Conservation (phyloP, 2,888 invertebrate species). For the Sphinx pinastri region DNA sequence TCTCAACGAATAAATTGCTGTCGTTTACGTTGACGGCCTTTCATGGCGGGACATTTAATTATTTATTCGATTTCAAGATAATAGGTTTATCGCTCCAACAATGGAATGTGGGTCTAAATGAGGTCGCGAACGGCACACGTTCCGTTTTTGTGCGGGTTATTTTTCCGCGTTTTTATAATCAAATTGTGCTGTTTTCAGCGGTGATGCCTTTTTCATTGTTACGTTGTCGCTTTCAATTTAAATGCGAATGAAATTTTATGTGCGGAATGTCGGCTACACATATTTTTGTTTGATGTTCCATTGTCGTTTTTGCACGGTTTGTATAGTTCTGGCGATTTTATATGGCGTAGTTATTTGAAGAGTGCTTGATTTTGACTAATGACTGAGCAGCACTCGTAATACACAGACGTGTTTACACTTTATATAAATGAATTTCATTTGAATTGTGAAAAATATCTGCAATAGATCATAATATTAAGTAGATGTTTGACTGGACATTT, state of each 20-base stretch:
- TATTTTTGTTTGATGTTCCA: background rate
- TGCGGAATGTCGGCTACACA: background rate
- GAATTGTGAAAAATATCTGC: too few species aligned
- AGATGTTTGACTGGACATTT: too few species aligned
- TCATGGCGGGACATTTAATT: constrained; percentile 45
- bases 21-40: background rate
- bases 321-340: too few species aligned
- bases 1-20: background rate
- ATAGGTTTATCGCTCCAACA: constrained; percentile 53
- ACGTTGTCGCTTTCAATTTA: constrained; percentile 10
- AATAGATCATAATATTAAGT: too few species aligned
- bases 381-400: too few species aligned
- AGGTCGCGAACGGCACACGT: constrained; percentile 6
- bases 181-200: constrained; percentile 11
- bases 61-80: constrained; percentile 56
- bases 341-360: too few species aligned
- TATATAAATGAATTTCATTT: too few species aligned
- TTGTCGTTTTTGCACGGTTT: background rate
- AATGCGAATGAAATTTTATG: background rate
- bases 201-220: constrained; percentile 15
- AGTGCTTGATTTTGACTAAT: too few species aligned
- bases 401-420: too few species aligned
- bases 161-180: constrained; percentile 12
- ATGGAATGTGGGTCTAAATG: constrained; percentile 36
- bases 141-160: background rate